Base-by-base conservation (phyloP, 2,797 vertebrate species). In the Lutjanus argentimaculatus region DNA sequence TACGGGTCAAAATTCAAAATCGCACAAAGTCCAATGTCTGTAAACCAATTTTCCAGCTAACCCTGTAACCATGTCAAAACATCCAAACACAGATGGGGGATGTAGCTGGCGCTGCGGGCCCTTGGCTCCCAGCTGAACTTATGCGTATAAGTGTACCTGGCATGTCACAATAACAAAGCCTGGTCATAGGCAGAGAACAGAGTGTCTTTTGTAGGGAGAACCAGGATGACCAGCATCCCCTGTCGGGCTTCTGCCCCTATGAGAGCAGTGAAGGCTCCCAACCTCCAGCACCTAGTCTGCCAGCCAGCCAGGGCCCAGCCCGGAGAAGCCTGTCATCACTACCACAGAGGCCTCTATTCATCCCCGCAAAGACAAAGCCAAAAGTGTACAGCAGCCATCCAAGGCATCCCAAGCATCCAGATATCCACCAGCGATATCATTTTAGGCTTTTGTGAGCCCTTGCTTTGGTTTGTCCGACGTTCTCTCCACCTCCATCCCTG, bases 291-390 rank as follows among this genome's bases (percentile, higher is more conserved):
- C 88, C 92, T 90, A 85, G 73, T 45, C 85, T 81, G 84, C 91
- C 88, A 82, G 85, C 88, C 90, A 85, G 90, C 87, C 86, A 89
- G 89, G 91, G 76, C 91, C 89, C 88, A 63, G 87, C 91, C 90
- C 74, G 71, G 88, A 90, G 83, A 84, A 52, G 84, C 89, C 94
- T 94, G 94, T 96, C 96, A 96, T 92, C 94, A 84, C 93, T 71
- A 80, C 87, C 90, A 96, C 95, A 96, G 94, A 96, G 93, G 91
- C 88, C 87, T 92, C 95, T 87, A 95, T 96, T 96, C 96, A 96
- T 95, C 82, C 90, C 74, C 7, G 45, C 84, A 86, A 91, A 95
- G 92, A 95, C 95, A 95, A 95, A 95, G 93, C 85, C 92, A 93
- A 93, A 93, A 94, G 95, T 94, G 92, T 93, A 94, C 90, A 90